phyloP scores from a whole-genome alignment of 2,113 vertebrate species.

The Eclectus roratus region DNA sequence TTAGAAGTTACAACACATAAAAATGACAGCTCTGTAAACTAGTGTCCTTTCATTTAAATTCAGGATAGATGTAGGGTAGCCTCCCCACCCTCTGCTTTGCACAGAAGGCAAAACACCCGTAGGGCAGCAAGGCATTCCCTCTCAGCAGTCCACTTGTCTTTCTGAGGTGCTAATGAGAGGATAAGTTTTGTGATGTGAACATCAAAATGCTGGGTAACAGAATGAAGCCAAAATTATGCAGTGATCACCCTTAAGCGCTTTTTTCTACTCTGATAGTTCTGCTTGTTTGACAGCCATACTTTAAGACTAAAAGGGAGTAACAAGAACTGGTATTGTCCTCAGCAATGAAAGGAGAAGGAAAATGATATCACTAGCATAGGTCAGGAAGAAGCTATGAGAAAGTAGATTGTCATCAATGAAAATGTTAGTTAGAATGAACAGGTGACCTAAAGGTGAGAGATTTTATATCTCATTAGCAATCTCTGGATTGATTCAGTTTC shows the following conservation, averaged over 20 bases:
- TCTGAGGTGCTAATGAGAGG: not conserved
- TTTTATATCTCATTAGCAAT: conserved; percentile 13
- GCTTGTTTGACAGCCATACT: not conserved
- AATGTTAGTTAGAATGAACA: conserved; percentile 8
- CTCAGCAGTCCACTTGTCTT: not conserved
- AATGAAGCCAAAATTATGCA: not conserved
- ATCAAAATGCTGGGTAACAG: not conserved
- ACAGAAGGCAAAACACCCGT: not conserved
- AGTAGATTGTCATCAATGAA: not conserved
- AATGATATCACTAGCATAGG: not conserved
- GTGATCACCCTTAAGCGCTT: not conserved
- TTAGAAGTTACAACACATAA: not conserved
- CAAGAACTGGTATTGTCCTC: not conserved
- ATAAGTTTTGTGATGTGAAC: not conserved
- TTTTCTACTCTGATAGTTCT: not conserved
- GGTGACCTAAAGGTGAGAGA: conserved; percentile 26
- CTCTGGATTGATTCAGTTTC: not conserved
- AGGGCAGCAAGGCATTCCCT: not conserved
- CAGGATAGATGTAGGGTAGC: not conserved
- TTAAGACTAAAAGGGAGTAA: not conserved
- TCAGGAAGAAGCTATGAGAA: not conserved
- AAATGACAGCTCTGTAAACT: not conserved
- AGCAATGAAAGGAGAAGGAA: not conserved
- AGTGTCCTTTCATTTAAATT: not conserved
- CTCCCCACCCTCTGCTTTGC: not conserved